Evolutionary conservation across 2,888 invertebrate species (phyloP), one percentile per base, ranked within the genome.

Genomic region (Taphrorychus bicolor): DNA sequence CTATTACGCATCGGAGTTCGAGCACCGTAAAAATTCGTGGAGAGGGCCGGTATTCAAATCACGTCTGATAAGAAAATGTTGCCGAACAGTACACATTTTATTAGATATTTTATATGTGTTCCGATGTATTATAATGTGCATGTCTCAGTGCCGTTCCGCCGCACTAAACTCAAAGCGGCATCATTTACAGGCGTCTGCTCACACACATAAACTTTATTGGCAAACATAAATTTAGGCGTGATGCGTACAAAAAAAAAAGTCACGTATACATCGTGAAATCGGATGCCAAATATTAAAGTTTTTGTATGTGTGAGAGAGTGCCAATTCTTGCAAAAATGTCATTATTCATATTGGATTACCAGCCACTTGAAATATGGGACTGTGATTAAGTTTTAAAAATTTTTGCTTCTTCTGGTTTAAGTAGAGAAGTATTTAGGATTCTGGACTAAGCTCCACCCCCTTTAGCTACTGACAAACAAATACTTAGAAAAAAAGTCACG

Each of bases 181-280:
- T 42, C 54, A 62, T 62, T 62, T 62, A 24, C 62, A 56, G 23
- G 56, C 21, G 32, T 40, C 59, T 49, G 65, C 48, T 53, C 49
- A 53, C 51, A 59, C 59, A 42, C 59, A 64, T 56, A 65, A 65
- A 54, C 65, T 65, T 65, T 65, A 65, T 59, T 58, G 59, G 65
- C 16, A 23, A 16, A 40, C 59, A 65, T 59, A 65, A 59, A 59
- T 65, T 65, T 54, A 45, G 41, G 53, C 41, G 54, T 59, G 59
- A 65, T 53, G 59, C 59, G 59, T 14, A 48, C 53, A 65, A 65
- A 65, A 41, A 65, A 65, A 65, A 42, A 24, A 45, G 24, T 59
- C 65, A 65, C 65, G 65, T 65, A 65, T 45, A 54, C 45, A 45
- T 54, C 53, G 57, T 59, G 54, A 59, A 59, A 65, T 59, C 65